These are phyloP conservation scores for Chesias legatella DNA, from an alignment of 2,888 invertebrate genomes.

Conservation along the genomic window DNA sequence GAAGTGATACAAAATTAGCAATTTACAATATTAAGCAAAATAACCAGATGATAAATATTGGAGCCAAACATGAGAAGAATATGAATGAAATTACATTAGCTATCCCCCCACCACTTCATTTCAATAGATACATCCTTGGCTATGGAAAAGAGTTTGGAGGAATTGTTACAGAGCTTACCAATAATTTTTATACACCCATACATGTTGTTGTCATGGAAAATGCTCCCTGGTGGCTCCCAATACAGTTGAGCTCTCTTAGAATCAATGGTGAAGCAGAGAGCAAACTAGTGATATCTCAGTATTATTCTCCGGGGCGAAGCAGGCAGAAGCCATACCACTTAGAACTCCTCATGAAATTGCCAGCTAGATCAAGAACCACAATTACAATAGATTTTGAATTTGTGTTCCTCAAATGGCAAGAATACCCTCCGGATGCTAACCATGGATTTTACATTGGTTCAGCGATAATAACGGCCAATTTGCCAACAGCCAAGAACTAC, in stretches of 20 bases:
- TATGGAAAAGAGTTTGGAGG: conserved; percentile 96
- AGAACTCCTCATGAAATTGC: conserved; percentile 90
- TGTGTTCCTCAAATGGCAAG: conserved; percentile 98
- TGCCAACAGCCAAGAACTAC: conserved; percentile 90
- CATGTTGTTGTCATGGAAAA: conserved; percentile 93
- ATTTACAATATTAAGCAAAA: conserved; percentile 84
- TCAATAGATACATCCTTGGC: conserved; percentile 91
- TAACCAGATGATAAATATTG: conserved; percentile 84
- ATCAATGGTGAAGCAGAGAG: conserved; percentile 82
- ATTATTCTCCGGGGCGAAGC: conserved; percentile 88
- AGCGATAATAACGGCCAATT: conserved; percentile 88
- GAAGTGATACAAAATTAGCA: conserved; percentile 83
- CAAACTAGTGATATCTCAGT: conserved; percentile 78
- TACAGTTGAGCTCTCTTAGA: conserved; percentile 93
- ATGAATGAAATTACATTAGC: conserved; percentile 72
- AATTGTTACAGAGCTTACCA: conserved; percentile 91
- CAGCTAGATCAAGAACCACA: conserved; percentile 88
- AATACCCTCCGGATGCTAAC: conserved; percentile 99
- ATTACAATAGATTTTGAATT: conserved; percentile 95
- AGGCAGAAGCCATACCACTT: conserved; percentile 92
- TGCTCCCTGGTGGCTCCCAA: conserved; percentile 93
- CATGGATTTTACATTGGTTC: conserved; percentile 98
- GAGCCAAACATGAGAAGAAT: conserved; percentile 74
- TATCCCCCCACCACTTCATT: conserved; percentile 84
- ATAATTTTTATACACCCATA: conserved; percentile 87